These are phyloP conservation scores for Phenacoccus solenopsis DNA, from an alignment of 1,140 invertebrate genomes.

Conservation along the genomic window DNA sequence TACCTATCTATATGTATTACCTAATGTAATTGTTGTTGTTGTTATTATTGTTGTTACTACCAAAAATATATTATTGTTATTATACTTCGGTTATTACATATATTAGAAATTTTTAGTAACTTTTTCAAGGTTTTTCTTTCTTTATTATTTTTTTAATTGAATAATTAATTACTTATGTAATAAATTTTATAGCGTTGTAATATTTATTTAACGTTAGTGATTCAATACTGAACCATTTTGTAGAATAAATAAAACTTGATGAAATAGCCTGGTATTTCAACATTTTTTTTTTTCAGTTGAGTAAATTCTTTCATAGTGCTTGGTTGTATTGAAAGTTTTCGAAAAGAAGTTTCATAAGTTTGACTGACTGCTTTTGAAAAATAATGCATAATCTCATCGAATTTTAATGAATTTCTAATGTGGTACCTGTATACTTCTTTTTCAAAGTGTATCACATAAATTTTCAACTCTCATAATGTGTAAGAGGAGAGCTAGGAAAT, in stretches of 20 bases:
- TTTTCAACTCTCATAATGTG: too few relatives aligned
- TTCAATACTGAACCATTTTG: not conserved
- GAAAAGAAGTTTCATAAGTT: too few relatives aligned
- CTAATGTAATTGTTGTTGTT: not conserved
- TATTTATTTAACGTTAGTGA: not conserved
- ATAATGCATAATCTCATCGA: too few relatives aligned
- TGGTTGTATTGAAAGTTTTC: too few relatives aligned
- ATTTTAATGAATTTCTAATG: too few relatives aligned
- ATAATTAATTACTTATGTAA: not conserved
- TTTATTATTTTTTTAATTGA: not conserved
- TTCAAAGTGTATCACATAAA: too few relatives aligned
- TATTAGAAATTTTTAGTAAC: not conserved
- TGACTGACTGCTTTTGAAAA: too few relatives aligned
- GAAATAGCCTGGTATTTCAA: not conserved
- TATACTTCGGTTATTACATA: not conserved
- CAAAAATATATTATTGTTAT: slow-evolving; percentile 4
- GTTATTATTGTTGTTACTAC: not conserved
- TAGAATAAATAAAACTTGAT: not conserved
- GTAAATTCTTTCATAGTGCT: too few relatives aligned
- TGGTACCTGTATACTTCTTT: too few relatives aligned
- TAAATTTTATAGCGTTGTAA: not conserved
- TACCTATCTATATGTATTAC: not conserved
- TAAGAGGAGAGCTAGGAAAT: too few relatives aligned
- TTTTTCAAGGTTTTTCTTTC: not conserved
- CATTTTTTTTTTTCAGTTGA: too few relatives aligned